These are phyloP conservation scores for Temnothorax ravouxi DNA, from an alignment of 2,888 invertebrate genomes.

Conservation along the genomic window DNA sequence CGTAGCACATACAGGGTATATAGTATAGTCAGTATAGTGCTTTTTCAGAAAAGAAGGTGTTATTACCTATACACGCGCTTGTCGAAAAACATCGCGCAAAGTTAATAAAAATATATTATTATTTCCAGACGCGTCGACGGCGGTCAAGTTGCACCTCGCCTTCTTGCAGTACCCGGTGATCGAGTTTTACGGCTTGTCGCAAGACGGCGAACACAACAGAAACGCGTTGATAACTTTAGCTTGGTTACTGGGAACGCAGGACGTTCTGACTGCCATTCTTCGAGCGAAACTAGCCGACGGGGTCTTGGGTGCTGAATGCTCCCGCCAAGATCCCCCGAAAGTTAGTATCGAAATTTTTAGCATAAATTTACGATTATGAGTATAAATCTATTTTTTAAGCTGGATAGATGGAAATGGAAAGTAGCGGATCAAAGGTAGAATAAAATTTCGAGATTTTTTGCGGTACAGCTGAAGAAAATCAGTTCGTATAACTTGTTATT, in stretches of 20 bases:
- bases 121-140: conserved; percentile 31
- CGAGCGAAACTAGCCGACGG: conserved; percentile 75
- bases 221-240: conserved; percentile 84
- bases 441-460: too few relatives aligned
- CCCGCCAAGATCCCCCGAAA: neutral
- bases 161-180: conserved; percentile 81
- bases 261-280: conserved; percentile 75
- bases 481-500: neutral
- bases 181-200: conserved; percentile 83
- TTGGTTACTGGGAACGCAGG: conserved; percentile 82
- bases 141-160: conserved; percentile 83
- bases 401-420: too few relatives aligned
- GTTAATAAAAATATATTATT: too few relatives aligned
- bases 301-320: conserved; percentile 79
- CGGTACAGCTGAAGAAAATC: too few relatives aligned
- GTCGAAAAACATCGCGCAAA: neutral
- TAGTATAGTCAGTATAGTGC: too few relatives aligned
- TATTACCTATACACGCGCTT: neutral
- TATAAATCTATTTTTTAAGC: too few relatives aligned
- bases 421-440: too few relatives aligned
- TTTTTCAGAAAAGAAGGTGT: too few relatives aligned
- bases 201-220: conserved; percentile 76
- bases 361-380: neutral
- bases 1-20: too few relatives aligned
- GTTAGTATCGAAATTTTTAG: conserved; percentile 8